A percentile compares a stretch with the other conserved stretches of the same genome.
phyloP scores from a whole-genome alignment of 1,140 invertebrate species.

The Wasmannia auropunctata region DNA sequence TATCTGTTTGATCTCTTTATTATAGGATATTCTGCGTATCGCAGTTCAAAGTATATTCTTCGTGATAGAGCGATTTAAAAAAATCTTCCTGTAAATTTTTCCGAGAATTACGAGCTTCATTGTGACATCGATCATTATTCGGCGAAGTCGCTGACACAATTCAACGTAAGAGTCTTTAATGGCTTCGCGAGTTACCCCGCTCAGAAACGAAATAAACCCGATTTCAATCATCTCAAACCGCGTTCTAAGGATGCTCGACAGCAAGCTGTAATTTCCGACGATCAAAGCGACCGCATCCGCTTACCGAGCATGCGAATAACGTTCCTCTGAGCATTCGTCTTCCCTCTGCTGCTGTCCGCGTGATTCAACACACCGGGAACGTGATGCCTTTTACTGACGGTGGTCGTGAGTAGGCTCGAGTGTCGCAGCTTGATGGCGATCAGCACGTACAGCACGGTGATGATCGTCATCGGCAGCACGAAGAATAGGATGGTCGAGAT shows the following conservation, averaged over 20 bases:
- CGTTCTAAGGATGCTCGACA: background rate
- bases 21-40: background rate
- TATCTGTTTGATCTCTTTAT: background rate
- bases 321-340: constrained; percentile 85
- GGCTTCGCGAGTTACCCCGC: background rate
- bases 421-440: constrained; percentile 91
- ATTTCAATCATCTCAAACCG: background rate
- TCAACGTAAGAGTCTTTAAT: background rate
- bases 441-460: constrained; percentile 93
- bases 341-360: constrained; percentile 74
- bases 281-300: constrained; percentile 70
- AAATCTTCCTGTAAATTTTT: background rate
- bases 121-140: background rate
- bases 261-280: background rate
- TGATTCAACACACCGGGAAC: constrained; percentile 73
- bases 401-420: constrained; percentile 86
- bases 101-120: background rate
- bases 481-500: constrained; percentile 95
- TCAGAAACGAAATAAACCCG: background rate
- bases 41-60: background rate
- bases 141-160: background rate
- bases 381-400: constrained; percentile 78
- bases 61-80: background rate
- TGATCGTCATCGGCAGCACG: constrained; percentile 93
- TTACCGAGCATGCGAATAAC: constrained; percentile 90